Evolutionary conservation across 2,888 invertebrate species (phyloP), one percentile per base, ranked within the genome.

Genomic region (Temnothorax rugatulus): DNA sequence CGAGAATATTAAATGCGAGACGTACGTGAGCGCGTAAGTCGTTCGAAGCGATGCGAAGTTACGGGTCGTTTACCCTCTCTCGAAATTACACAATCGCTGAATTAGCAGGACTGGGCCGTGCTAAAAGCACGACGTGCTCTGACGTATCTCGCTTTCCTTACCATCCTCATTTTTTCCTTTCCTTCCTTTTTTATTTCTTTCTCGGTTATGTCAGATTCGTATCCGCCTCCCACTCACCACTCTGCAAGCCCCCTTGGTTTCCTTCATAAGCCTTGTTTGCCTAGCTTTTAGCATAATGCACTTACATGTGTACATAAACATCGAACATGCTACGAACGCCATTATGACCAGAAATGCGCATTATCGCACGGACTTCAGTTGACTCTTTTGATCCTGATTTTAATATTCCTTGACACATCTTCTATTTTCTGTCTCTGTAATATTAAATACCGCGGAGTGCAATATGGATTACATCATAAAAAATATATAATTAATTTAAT

Each of bases 241-340:
- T 71, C 66, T 79, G 63, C 83, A 71, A 41, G 50, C 75, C 59
- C 71, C 50, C 21, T 25, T 41, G 54, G 44, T 11, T 68, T 54
- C 54, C 52, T 71, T 64, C 83, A 52, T 74, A 64, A 50, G 5
- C 41, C 64, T 41, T 85, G 84, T 89, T 91, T 91, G 81, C 73
- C 66, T 82, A 85, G 91, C 90, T 90, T 90, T 90, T 85, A 91
- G 61, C 75, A 75, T 85, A 88, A 91, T 86, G 85, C 83, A 66
- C 59, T 75, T 81, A 74, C 54, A 61, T n/a, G 13, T 63, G 82
- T 79, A 86, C 64, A 74, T 38, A 54, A 69, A n/a, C 47, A 63
- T 21, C 13, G 29, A 81, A 57, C 61, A 71, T 57, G 74, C 21
- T 25, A 50, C n/a, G 21, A 71, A 69, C 57, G 71, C 11, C 57